Base-by-base conservation (phyloP, 2,113 vertebrate species). In the Jacana jacana region DNA sequence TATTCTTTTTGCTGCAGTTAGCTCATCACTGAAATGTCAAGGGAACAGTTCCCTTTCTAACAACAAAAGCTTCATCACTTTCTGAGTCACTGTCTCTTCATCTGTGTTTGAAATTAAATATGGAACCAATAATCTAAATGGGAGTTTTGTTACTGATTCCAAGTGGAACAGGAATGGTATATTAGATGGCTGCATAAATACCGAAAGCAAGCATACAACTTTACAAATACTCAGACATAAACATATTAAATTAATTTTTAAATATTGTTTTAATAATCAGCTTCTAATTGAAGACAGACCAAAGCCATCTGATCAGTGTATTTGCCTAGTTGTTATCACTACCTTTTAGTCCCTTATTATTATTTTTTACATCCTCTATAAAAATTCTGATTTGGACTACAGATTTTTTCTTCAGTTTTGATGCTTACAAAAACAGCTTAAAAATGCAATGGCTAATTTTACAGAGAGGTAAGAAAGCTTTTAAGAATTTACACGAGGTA, bases 11-110 rank as follows among this genome's bases (percentile, higher is more conserved):
- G 40, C 65, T 58, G 78, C 76, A 75, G 77, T 92, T 91, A 86
- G 46, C 72, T 73, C 52, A 24, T 84, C 60, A 91, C 37, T 77
- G 33, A 91, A 92, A 94, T 81, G 73, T 57, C 93, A 91, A 33
- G 73, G 72, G 83, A 97, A 89, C 46, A 42, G 77, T 89, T 91
- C 64, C 51, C 86, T 86, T 84, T 11, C 94, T 81, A 79, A 85
- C 51, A 93, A 89, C 70, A 91, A 94, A 85, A 91, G 42, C 77
- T 81, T 63, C 68, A 61, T 46, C 78, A 69, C 42, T 86, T 84
- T 92, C 77, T 58, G 52, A 96, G 78, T 61, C 69, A 49, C n/a
- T 89, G 46, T 78, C 72, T 94, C n/a, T 84, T 94, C 87, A 89
- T 65, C 40, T 84, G 69, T 33, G 46, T 73, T 81, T 81, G 87